Conservation (phyloP, 2,888 invertebrate genomes). For the Imbricaverruca yamaguchii region DNA sequence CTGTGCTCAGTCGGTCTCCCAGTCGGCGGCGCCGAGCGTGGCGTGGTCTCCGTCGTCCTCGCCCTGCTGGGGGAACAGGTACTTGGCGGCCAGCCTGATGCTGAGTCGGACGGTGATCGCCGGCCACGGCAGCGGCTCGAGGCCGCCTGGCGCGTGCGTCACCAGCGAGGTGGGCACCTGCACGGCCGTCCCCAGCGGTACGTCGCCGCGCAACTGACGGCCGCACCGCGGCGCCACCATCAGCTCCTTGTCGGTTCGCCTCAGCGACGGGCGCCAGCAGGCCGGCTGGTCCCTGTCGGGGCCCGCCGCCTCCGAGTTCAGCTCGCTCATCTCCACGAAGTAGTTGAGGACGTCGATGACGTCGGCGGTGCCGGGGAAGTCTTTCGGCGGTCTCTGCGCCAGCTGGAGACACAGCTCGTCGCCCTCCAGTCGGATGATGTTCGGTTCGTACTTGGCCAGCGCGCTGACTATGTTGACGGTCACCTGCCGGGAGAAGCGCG, state of each 20-base stretch:
- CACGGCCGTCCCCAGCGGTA: not conserved
- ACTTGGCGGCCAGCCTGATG: not conserved
- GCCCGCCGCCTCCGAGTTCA: no score
- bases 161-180: slow-evolving; percentile 4
- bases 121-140: not conserved
- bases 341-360: slow-evolving; percentile 3
- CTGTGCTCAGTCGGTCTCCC: no score
- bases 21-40: no score
- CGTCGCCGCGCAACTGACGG: not conserved
- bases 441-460: not conserved
- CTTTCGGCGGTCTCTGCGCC: not conserved
- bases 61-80: not conserved
- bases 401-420: not conserved
- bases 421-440: not conserved
- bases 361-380: not conserved
- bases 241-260: not conserved
- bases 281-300: no score
- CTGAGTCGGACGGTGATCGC: not conserved
- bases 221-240: not conserved
- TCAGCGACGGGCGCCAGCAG: not conserved
- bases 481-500: no score
- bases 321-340: slow-evolving; percentile 5
- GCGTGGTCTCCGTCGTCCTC: not conserved
- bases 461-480: not conserved
- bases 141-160: not conserved